Evolutionary conservation across 1,140 invertebrate species (phyloP).

Genomic region (Plodia interpunctella): DNA sequence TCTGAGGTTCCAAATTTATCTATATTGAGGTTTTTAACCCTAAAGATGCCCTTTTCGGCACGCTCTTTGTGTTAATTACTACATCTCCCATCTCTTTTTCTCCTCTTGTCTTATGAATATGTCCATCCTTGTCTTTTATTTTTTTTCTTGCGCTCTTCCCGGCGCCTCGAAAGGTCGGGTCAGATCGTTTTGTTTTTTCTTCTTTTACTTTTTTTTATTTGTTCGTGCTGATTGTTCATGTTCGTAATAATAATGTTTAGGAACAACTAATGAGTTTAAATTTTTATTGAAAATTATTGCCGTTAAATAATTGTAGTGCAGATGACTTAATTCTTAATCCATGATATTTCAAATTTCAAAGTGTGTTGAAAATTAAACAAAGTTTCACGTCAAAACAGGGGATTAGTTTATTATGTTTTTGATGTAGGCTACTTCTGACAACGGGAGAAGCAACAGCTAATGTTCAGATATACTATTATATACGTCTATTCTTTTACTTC

Average conservation of each 20-base stretch:
- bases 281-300: constrained; percentile 69
- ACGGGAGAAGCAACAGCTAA: too few species aligned
- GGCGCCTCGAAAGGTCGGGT: constrained; percentile 63
- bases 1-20: too few species aligned
- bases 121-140: constrained; percentile 24
- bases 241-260: constrained; percentile 69
- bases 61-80: constrained; percentile 67
- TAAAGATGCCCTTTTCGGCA: constrained; percentile 58
- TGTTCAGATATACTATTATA: too few species aligned
- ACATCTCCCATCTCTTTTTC: constrained; percentile 32
- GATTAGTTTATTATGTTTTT: too few species aligned
- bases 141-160: constrained; percentile 26
- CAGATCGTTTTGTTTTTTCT: constrained; percentile 59
- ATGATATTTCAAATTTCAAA: too few species aligned
- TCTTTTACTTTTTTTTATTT: too few species aligned
- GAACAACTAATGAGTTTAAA: constrained; percentile 65
- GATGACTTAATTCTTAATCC: not conserved
- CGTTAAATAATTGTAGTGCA: not conserved
- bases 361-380: too few species aligned
- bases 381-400: too few species aligned
- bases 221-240: constrained; percentile 57
- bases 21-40: constrained; percentile 3
- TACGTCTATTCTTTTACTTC: too few species aligned
- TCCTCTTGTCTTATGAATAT: constrained; percentile 16
- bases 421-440: too few species aligned